phyloP scores from a whole-genome alignment of 2,113 vertebrate genomes.

The Epinephelus moara region DNA sequence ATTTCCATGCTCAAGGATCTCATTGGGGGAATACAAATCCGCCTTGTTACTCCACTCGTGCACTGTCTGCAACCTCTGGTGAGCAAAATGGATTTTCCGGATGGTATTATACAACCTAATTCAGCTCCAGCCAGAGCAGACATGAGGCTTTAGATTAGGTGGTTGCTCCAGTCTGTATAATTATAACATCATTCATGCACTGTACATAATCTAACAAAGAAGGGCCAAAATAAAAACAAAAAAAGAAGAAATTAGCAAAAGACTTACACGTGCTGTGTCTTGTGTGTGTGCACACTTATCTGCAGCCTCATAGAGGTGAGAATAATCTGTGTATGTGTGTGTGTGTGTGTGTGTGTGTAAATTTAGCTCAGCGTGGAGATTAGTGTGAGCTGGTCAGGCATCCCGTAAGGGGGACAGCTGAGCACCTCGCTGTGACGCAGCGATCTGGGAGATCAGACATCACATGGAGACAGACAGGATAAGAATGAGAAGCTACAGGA shows the following conservation, averaged over 20 bases:
- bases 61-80: constrained; percentile 43
- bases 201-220: constrained; percentile 5
- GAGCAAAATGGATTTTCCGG: constrained; percentile 53
- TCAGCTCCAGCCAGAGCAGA: constrained; percentile 29
- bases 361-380: constrained; percentile 72
- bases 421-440: constrained; percentile 68
- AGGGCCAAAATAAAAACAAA: constrained; percentile 2
- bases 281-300: constrained; percentile 29
- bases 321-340: constrained; percentile 53
- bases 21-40: constrained; percentile 27
- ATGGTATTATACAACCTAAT: constrained; percentile 34
- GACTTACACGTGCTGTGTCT: constrained; percentile 12
- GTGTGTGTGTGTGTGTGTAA: constrained; percentile 59
- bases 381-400: constrained; percentile 71
- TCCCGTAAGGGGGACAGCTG: constrained; percentile 62
- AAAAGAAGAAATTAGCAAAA: neutral
- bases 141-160: constrained; percentile 37
- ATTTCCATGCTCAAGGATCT: constrained; percentile 38
- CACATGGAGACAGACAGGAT: constrained; percentile 73
- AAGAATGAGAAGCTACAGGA: constrained; percentile 49
- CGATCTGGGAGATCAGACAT: constrained; percentile 71
- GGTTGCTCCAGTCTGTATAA: constrained; percentile 3
- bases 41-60: neutral
- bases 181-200: constrained; percentile 8
- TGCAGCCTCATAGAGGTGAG: constrained; percentile 42